Evolutionary conservation across 2,797 vertebrate species (phyloP), one percentile per base, ranked within the genome.

Genomic region (Semotilus atromaculatus): DNA sequence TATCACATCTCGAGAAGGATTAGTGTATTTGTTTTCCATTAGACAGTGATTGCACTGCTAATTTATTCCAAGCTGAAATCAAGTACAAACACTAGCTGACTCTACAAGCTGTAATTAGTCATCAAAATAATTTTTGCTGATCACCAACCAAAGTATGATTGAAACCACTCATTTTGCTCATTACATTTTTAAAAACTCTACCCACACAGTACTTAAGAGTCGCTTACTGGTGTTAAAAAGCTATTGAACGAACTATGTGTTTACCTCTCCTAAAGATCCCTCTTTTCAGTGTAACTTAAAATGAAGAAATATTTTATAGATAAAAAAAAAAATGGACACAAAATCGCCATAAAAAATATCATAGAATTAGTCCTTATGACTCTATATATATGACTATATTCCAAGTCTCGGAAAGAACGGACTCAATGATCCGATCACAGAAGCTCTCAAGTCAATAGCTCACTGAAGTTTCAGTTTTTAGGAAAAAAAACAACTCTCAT

Each of bases 61-160:
- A 86, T 86, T 82, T 58, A 86, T 77, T 78, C 48, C 67, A 78
- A 82, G 58, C 9, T 74, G 23, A 60, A 72, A 82, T 86, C 71
- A 76, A 81, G 79, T 68, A 53, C 66, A 86, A 86, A 86, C 79
- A 82, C 84, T 38, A 34, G 45, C 64, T 75, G 45, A 78, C 72
- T 86, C 66, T 53, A 77, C n/a, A 78, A 71, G 66, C 67, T 82
- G 64, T 82, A 70, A 86, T 82, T 86, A 76, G 67, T 82, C 71
- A 76, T 68, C 64, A 86, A 58, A 81, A 77, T 29, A 1, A 16
- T 67, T 55, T 86, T 29, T 86, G 31, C 14, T 82, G 64, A 77
- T 82, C 73, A 48, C 4, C 11, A 82, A 71, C 16, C 36, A 55
- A 58, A 77, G 64, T 58, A 58, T 76, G 82, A 76, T 31, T 31